Conservation (phyloP, 1,140 invertebrate species). For the Drosophila ficusphila region DNA sequence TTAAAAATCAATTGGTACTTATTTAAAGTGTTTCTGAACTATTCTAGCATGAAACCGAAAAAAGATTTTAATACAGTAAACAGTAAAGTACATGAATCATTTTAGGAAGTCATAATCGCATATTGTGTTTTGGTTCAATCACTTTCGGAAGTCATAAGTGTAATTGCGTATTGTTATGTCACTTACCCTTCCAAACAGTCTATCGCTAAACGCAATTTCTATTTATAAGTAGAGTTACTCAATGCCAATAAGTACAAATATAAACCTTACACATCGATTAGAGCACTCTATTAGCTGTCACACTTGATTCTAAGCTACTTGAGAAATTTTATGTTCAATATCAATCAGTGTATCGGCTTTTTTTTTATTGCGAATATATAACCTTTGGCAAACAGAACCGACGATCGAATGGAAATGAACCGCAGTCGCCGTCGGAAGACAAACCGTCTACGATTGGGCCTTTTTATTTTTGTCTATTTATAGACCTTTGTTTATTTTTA, state of each 20-base stretch:
- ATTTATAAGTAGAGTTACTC: slow-evolving; percentile 13
- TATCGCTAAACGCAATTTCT: slow-evolving; percentile 3
- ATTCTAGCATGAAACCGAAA: too few species aligned
- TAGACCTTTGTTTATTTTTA: slow-evolving; percentile 71
- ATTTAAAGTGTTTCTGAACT: too few species aligned
- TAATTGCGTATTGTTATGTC: background rate
- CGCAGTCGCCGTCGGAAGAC: slow-evolving; percentile 22
- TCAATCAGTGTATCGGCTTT: slow-evolving; percentile 7
- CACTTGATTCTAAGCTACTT: slow-evolving; percentile 25
- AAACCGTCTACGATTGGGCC: slow-evolving; percentile 31
- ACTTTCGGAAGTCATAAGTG: too few species aligned
- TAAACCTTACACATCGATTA: background rate
- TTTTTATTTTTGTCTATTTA: slow-evolving; percentile 48
- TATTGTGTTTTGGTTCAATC: too few species aligned
- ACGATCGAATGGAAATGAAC: slow-evolving; percentile 26
- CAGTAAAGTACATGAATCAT: too few species aligned
- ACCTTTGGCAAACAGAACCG: slow-evolving; percentile 1
- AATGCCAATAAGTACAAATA: slow-evolving; percentile 25
- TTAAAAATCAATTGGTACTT: too few species aligned
- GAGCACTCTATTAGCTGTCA: slow-evolving; percentile 22
- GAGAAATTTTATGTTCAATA: slow-evolving; percentile 24
- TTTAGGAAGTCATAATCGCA: too few species aligned
- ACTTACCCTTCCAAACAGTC: background rate
- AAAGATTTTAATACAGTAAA: too few species aligned
- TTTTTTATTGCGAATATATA: slow-evolving; percentile 22